A percentile compares a stretch with the other conserved stretches of the same genome.
Conservation (phyloP, 2,797 vertebrate genomes). For the Gallirallus australis region DNA sequence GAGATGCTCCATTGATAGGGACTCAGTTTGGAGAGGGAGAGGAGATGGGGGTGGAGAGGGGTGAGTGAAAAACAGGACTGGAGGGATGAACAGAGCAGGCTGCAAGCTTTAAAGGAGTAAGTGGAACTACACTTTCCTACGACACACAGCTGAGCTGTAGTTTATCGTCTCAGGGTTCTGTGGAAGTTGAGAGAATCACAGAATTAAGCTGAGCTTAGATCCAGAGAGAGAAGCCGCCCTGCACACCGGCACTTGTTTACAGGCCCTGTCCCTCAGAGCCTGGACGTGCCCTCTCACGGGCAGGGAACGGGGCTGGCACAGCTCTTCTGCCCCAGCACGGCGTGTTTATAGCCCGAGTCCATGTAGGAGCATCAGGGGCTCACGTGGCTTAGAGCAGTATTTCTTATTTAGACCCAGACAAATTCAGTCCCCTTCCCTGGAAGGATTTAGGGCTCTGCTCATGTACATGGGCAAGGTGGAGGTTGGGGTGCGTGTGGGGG, state of each 20-base stretch:
- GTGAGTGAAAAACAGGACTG: neutral
- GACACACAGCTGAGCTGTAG: neutral
- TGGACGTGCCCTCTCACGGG: neutral
- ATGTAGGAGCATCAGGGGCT: neutral
- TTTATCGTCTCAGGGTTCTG: neutral
- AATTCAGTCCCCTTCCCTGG: neutral
- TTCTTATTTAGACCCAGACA: neutral
- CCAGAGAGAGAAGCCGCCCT: neutral
- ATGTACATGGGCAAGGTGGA: neutral
- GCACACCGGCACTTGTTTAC: neutral
- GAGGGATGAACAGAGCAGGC: neutral
- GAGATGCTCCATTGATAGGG: neutral
- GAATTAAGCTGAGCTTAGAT: neutral
- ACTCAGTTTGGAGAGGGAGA: accelerated
- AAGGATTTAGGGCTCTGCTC: neutral
- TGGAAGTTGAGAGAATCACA: neutral
- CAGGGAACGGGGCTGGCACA: neutral
- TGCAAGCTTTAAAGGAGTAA: neutral
- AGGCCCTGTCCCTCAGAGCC: no score
- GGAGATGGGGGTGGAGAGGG: neutral
- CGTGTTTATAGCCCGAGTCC: neutral
- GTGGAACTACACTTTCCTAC: neutral
- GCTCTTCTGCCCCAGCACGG: accelerated
- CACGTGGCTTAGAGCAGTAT: neutral
- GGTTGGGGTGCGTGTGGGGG: neutral